A percentile compares a stretch with the other conserved stretches of the same genome.
Conservation (phyloP, 2,797 vertebrate species). For the Rhynchotus rufescens region DNA sequence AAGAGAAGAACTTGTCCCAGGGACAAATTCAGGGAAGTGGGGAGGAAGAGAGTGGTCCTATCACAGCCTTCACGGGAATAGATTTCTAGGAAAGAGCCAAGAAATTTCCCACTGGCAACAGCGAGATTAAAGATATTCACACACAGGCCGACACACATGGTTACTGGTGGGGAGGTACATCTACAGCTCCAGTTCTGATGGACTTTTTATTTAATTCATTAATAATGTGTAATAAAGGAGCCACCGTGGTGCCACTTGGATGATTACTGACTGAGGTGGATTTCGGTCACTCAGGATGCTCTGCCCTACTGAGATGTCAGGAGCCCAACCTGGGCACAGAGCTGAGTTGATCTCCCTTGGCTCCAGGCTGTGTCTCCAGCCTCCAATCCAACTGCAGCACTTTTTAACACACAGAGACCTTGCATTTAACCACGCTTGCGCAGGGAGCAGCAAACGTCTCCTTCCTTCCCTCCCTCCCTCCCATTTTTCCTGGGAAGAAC, state of each 20-base stretch:
- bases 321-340: neutral
- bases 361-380: neutral
- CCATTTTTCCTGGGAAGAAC: neutral
- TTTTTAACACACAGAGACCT: neutral
- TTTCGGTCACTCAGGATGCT: neutral
- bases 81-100: neutral
- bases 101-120: neutral
- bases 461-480: neutral
- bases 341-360: fast-evolving
- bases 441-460: neutral
- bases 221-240: neutral
- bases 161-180: neutral
- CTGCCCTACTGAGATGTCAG: fast-evolving
- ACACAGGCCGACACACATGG: fast-evolving
- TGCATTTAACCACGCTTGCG: neutral
- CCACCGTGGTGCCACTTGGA: neutral
- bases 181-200: neutral
- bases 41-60: neutral
- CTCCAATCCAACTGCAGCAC: neutral
- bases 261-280: neutral
- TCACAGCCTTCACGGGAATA: neutral
- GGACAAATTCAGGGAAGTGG: neutral
- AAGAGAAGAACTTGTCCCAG: neutral
- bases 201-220: neutral
- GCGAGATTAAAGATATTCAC: neutral